Evolutionary conservation across 2,797 vertebrate species (phyloP).

Genomic region (Muscicapa striata): DNA sequence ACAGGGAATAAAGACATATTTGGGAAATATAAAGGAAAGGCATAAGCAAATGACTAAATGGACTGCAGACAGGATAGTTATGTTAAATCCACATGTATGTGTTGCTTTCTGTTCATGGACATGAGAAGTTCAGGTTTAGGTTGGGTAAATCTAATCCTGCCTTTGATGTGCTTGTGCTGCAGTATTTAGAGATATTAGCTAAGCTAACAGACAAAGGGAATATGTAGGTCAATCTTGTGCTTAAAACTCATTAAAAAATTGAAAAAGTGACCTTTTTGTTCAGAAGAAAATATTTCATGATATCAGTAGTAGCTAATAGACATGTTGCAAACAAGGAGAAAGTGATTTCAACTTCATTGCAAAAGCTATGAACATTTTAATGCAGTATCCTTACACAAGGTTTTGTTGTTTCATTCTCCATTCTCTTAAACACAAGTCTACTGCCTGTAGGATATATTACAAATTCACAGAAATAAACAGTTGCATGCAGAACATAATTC

Average conservation of each 20-base stretch:
- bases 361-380: not conserved
- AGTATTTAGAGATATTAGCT: conserved; percentile 12
- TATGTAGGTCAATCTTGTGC: not conserved
- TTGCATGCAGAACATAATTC: not conserved
- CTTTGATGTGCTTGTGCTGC: conserved; percentile 20
- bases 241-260: not conserved
- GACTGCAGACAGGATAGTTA: not conserved
- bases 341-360: not conserved
- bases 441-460: not conserved
- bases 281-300: not conserved
- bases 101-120: not conserved
- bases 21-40: not conserved
- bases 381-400: not conserved
- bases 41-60: not conserved
- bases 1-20: not conserved
- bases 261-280: not conserved
- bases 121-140: conserved; percentile 24
- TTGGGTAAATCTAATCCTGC: conserved; percentile 45
- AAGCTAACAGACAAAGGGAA: not conserved
- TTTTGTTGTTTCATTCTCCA: not conserved
- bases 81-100: not conserved
- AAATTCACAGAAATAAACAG: not conserved
- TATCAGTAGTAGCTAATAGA: not conserved
- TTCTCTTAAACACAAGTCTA: not conserved
- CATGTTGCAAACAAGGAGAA: not conserved